Evolutionary conservation across 2,113 vertebrate species (phyloP).

Genomic region (Sporophila hypoxantha): DNA sequence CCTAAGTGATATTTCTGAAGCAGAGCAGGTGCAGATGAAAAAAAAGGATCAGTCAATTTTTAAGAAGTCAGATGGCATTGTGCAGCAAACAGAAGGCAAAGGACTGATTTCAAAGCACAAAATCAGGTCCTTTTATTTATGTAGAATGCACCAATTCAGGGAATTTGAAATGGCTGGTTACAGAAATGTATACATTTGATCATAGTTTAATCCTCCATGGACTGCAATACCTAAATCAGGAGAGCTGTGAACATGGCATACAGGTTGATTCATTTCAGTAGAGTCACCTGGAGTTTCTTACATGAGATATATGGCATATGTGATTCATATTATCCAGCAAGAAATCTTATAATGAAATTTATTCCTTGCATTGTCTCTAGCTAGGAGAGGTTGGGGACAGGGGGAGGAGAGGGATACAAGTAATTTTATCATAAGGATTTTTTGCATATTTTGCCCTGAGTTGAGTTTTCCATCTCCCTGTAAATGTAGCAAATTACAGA

Average conservation of each 20-base stretch:
- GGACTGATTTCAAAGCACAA: conserved; percentile 61
- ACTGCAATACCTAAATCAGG: conserved; percentile 39
- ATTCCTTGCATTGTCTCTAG: background rate
- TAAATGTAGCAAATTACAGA: background rate
- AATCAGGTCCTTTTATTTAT: conserved; percentile 70
- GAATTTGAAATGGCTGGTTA: conserved; percentile 63
- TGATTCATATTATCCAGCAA: background rate
- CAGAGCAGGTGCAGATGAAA: conserved; percentile 66
- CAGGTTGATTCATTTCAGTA: conserved; percentile 39
- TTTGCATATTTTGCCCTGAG: background rate
- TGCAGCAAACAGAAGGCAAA: conserved; percentile 63
- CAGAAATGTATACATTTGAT: conserved; percentile 58
- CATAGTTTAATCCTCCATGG: conserved; percentile 48
- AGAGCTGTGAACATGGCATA: background rate
- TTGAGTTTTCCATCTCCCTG: background rate
- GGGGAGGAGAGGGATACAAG: background rate
- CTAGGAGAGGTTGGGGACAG: background rate
- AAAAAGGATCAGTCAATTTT: conserved; percentile 43
- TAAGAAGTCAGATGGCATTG: conserved; percentile 68
- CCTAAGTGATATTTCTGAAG: conserved; percentile 55
- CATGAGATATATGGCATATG: background rate
- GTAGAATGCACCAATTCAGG: conserved; percentile 64
- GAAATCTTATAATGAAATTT: background rate
- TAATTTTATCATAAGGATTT: background rate
- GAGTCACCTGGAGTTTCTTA: conserved; percentile 37